Base-by-base conservation (phyloP, 1,140 invertebrate genomes). In the Psix sp. region DNA sequence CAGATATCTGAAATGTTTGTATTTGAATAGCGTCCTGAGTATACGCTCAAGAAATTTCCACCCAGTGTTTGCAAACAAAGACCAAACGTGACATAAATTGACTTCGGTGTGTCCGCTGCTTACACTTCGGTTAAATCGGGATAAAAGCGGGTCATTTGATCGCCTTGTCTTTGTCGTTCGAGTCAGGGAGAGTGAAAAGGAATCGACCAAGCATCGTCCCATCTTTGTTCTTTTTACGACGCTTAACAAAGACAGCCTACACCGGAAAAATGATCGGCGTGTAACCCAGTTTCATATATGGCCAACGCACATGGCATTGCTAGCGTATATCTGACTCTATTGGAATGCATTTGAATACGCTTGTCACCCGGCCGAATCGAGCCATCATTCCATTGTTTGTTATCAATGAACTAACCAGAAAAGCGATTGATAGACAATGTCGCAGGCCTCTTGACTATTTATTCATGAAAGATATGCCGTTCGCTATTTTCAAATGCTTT, bases 371-470 rank as follows among this genome's bases (percentile, higher is more conserved):
- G 4, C 17, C 45, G 38, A 40, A 70, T 56, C 42, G 36, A 36
- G 10, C 17, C 33, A 14, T 18, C 36, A n/a, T 29, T 36, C 36
- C 18, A 9, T 16, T 4, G 54, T 46, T 46, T 40, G 48, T 54
- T 76, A 72, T 76, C 74, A 76, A 46, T 63, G 52, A 48, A 51
- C 42, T 40, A 59, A 65, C 57, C 51, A 54, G 59, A 70, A 71
- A 52, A 46, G 13, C 60, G 67, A 76, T 67, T 71, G 67, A 72
- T 67, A 60, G 59, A 57, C 59, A 42, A 21, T 43, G 24, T 16
- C 42, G 36, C 40, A 11, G 4, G n/a, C 13, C 16, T n/a, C 18
- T n/a, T n/a, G n/a, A n/a, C n/a, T n/a, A n/a, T n/a, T n/a, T n/a
- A n/a, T n/a, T n/a, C n/a, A n/a, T n/a, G n/a, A n/a, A n/a, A n/a